Conservation (phyloP, 2,888 invertebrate genomes). For the Trachelus iudaicus region DNA sequence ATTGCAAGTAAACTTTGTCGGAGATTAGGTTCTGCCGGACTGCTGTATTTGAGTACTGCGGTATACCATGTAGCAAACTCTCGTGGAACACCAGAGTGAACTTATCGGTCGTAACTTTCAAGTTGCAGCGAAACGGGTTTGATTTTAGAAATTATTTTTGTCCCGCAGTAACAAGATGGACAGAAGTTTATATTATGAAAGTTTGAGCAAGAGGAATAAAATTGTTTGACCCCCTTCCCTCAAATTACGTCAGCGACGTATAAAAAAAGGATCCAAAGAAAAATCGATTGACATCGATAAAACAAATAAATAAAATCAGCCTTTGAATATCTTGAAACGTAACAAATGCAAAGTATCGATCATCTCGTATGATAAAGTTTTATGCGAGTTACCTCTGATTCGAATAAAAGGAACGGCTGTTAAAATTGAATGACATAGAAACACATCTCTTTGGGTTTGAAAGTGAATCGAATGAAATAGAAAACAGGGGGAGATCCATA, state of each 20-base stretch:
- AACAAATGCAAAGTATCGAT: not conserved
- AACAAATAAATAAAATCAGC: not conserved
- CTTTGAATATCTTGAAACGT: not conserved
- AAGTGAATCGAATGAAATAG: not conserved
- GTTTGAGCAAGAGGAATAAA: not conserved
- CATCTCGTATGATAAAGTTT: not conserved
- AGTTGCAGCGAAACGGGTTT: not conserved
- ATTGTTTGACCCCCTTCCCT: not conserved
- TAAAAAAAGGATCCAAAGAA: not conserved
- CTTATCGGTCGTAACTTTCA: not conserved
- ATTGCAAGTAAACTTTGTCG: slow-evolving; percentile 36
- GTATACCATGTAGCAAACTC: not conserved
- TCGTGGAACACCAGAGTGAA: not conserved
- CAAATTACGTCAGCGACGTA: not conserved
- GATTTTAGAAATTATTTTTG: not conserved
- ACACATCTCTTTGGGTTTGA: not conserved
- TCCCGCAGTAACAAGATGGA: not conserved
- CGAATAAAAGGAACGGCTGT: not conserved
- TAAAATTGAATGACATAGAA: not conserved
- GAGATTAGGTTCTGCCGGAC: slow-evolving; percentile 34
- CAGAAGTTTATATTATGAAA: not conserved
- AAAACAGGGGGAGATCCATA: not conserved
- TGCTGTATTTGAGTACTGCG: not conserved
- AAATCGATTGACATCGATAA: not conserved
- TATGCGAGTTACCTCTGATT: not conserved